Base-by-base conservation (phyloP, 2,797 vertebrate species). In the Danionella dracula region DNA sequence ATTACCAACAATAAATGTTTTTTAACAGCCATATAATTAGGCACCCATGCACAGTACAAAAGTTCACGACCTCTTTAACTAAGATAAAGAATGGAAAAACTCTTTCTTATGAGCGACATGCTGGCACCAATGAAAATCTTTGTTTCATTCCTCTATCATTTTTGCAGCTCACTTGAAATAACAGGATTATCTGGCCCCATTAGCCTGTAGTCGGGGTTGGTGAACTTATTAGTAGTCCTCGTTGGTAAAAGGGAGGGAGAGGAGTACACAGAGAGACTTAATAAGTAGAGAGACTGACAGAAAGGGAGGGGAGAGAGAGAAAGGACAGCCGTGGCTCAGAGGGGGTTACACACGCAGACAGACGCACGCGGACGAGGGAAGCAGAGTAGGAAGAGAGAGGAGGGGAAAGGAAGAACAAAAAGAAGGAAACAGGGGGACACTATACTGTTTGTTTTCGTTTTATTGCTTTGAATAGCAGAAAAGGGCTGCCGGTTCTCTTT, bases 401-500 rank as follows among this genome's bases (percentile, higher is more conserved):
- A 66, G 70, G 50, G 63, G 65, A 27, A 69, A 41, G 62, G 66
- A 66, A 69, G 68, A 49, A 59, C 72, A 61, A 67, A 41, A 53
- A 53, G 40, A 61, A 48, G 67, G 3, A 6, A 6, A 27, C 3
- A 42, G 45, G 54, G 48, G 44, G 55, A 58, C 48, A 69, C 56
- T 62, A 38, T 21, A 56, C 38, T 54, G 67, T 49, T 63, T 72
- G 70, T 76, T 67, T 70, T 62, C 57, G 23, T 55, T 60, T 42
- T 35, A 54, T 48, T 8, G 16, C 31, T 70, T 44, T 70, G 67
- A 55, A 68, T 56, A 42, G 45, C 40, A 31, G n/a, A 12, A 17
- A 42, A 21, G 10, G 45, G 15, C 12, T 35, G 38, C 7, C 11
- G 46, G 29, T 21, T 56, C 17, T 61, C 11, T 12, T 60, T 57